These are phyloP conservation scores for Drosophila navojoa DNA, from an alignment of 1,140 invertebrate genomes.

Conservation along the genomic window DNA sequence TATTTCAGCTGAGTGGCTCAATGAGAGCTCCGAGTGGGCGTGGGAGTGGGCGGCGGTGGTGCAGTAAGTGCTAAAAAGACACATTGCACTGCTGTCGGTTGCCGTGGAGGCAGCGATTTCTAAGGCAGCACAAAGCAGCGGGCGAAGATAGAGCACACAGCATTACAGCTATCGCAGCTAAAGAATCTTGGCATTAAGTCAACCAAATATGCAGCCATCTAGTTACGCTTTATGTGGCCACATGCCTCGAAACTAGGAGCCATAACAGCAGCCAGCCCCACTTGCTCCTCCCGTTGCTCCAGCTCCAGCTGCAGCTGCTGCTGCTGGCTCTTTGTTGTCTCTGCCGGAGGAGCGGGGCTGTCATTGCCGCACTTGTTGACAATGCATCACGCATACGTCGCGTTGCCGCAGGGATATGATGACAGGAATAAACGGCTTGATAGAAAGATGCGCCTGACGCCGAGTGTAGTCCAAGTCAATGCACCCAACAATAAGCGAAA, in stretches of 20 bases:
- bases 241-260: neutral
- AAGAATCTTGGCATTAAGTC: conserved; percentile 25
- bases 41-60: neutral
- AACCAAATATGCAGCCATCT: conserved; percentile 18
- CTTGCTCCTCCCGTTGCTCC: neutral
- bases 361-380: conserved; percentile 58
- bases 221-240: conserved; percentile 5
- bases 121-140: conserved; percentile 4
- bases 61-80: conserved; percentile 2
- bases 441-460: conserved; percentile 14
- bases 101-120: neutral
- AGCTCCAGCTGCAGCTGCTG: neutral
- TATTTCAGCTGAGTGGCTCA: conserved; percentile 1
- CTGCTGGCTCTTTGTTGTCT: conserved; percentile 26
- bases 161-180: conserved; percentile 14
- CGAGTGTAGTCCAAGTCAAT: conserved; percentile 50
- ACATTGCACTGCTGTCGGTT: neutral
- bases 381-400: conserved; percentile 50
- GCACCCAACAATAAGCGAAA: conserved; percentile 63
- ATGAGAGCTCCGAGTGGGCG: conserved; percentile 8
- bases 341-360: neutral
- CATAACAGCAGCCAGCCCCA: neutral
- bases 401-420: conserved; percentile 26
- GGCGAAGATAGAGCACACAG: conserved; percentile 28
- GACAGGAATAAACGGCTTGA: conserved; percentile 31